Evolutionary conservation across 2,888 invertebrate genomes (phyloP), one percentile per base, ranked within the genome.

Genomic region (Crossocerus cetratus): DNA sequence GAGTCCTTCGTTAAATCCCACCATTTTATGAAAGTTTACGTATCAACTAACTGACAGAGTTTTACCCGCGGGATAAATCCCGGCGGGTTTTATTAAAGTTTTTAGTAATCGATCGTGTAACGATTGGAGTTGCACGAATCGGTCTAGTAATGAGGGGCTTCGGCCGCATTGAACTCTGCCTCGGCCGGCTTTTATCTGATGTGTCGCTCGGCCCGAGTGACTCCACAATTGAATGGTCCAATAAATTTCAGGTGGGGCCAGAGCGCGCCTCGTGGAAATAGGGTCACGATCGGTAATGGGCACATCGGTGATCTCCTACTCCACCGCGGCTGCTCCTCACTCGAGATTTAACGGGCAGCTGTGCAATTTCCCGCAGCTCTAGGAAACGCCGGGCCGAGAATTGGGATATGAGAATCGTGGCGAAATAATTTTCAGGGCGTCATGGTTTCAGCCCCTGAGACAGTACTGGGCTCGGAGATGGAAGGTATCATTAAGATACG

Each of bases 301-400:
- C 79, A 73, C 71, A 75, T 80, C 74, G 69, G 59, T 58, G 72
- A 80, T 77, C 75, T 61, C 56, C 77, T 73, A 66, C 66, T 69
- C 61, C 65, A 56, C 32, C 11, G 32, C n/a, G n/a, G n/a, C 8
- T 32, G 32, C 32, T 32, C 32, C 11, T 32, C 32, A 8, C 32
- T 32, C 32, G 32, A 32, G 32, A 32, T 32, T 32, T 32, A 32
- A 3, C 32, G 8, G 32, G 32, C 32, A 32, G 11, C 32, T 8
- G 32, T 32, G 32, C 32, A 8, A 32, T 32, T 32, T 32, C 32
- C 32, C 32, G 32, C 32, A 11, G 11, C 8, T 32, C 0, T 32
- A 32, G 5, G 5, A 32, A 32, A 8, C 32, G 1, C 32, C 5
- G 32, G 11, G 32, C 0, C 8, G 32, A 32, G 32, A 5, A 32